Base-by-base conservation (phyloP, 2,888 invertebrate genomes). In the Lycia hirtaria region DNA sequence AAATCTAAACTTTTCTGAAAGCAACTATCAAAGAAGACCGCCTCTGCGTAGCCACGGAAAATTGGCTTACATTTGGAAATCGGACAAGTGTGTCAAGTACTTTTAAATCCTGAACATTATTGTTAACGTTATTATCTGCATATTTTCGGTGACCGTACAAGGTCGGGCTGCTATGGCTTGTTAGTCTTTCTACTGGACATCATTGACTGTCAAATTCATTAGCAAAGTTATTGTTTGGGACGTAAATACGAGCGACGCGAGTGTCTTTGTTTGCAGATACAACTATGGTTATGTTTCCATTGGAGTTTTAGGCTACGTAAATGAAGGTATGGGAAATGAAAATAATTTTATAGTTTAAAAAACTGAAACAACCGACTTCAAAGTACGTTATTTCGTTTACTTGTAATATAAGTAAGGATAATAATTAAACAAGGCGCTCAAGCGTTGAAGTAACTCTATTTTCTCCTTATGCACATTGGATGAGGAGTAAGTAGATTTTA, bases 11-110 rank as follows among this genome's bases (percentile, higher is more conserved):
- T 56, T 65, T 70, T 64, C 53, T 55, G 60, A 68, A 65, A 68
- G 47, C 57, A 58, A 54, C 55, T 62, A 63, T 68, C 64, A 59
- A 44, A 44, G 51, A 55, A 52, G 50, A n/a, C n/a, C n/a, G n/a
- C 40, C 26, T 43, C 41, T 35, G 20, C 10, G 15, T 38, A 45
- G 22, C 51, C 45, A n/a, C 47, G 55, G 40, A 60, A 52, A 62
- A 62, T 55, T 48, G 37, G 35, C 32, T 15, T 68, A 63, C 55
- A 56, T 67, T 69, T 56, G 62, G 64, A 69, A 67, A 60, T 68
- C 66, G 48, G 65, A 69, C 71, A 68, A 67, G 70, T 68, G 69
- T 69, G 63, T 65, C 69, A 62, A 66, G 67, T 63, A 48, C 41
- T 44, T 53, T 60, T 50, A 62, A 64, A 60, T 58, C 60, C 56